Evolutionary conservation across 2,888 invertebrate species (phyloP), one percentile per base, ranked within the genome.

Genomic region (Megastigmus dorsalis): DNA sequence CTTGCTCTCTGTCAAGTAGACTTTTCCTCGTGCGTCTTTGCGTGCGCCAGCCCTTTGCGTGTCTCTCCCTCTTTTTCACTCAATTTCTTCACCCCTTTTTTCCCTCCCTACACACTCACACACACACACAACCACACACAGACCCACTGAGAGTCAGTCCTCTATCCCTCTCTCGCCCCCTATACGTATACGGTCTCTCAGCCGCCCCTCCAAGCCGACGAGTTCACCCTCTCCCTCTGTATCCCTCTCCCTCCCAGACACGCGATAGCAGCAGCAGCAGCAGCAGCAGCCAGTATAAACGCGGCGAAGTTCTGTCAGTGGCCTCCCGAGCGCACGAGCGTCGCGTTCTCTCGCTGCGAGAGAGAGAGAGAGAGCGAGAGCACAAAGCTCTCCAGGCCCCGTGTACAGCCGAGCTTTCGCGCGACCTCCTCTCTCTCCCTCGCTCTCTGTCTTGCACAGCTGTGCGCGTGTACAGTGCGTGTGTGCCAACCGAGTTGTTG

Each of bases 281-380:
- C 13, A 33, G 48, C 60, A n/a, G 50, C 3, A 38, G 38, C 33
- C n/a, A n/a, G n/a, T n/a, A n/a, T 59, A 69, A 57, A 68, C 43
- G 72, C 50, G n/a, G n/a, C 74, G 77, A 13, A 33, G 52, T 45
- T 84, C 84, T 81, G 82, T 81, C 85, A 85, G 86, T 85, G 83
- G 85, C 82, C 84, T 84, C 80, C 83, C 82, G 82, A 81, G 82
- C 83, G 54, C 60, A 55, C 62, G 68, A 69, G 67, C 62, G 38
- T 20, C 59, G 28, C 23, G 28, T 52, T 30, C 41, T 36, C 18
- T 15, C 18, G n/a, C n/a, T n/a, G n/a, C n/a, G n/a, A n/a, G n/a
- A n/a, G n/a, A n/a, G n/a, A n/a, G n/a, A n/a, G n/a, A n/a, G n/a
- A n/a, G n/a, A n/a, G n/a, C n/a, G n/a, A n/a, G n/a, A n/a, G n/a